These are phyloP conservation scores for Aurelia coerulea DNA, from an alignment of 30 jellyfish, hydroid and myxozoan genomes.

Conservation along the genomic window DNA sequence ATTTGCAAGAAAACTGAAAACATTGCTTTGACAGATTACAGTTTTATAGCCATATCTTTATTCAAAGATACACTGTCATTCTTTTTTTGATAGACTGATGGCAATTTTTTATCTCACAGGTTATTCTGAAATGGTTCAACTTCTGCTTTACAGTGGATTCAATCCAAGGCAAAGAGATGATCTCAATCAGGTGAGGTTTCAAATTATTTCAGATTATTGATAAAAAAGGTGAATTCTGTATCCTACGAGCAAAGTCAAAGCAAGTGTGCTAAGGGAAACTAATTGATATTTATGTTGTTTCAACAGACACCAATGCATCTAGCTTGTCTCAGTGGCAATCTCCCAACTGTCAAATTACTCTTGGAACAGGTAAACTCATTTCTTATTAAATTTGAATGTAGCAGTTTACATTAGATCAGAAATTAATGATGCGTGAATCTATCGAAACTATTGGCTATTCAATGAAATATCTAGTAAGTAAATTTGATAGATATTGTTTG, in stretches of 20 bases:
- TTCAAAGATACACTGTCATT: too few relatives aligned
- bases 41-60: too few relatives aligned
- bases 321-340: slow-evolving; percentile 97
- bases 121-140: slow-evolving; percentile 84
- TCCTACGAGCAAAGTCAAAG: too few relatives aligned
- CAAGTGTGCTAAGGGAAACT: too few relatives aligned
- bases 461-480: too few relatives aligned
- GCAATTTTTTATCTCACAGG: slow-evolving; percentile 38
- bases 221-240: background rate
- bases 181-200: slow-evolving; percentile 83
- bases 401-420: background rate
- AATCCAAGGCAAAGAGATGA: slow-evolving; percentile 86
- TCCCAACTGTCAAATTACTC: slow-evolving; percentile 84
- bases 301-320: slow-evolving; percentile 95
- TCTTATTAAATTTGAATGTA: background rate
- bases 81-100: too few relatives aligned
- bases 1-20: too few relatives aligned
- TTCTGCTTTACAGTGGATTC: slow-evolving; percentile 86
- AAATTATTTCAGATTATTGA: background rate
- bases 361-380: slow-evolving; percentile 72
- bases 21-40: too few relatives aligned
- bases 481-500: too few relatives aligned
- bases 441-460: too few relatives aligned
- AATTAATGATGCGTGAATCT: too few relatives aligned
- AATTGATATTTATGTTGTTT: background rate